These are phyloP conservation scores for Dendropsophus ebraccatus DNA, from an alignment of 2,113 vertebrate genomes.

Conservation along the genomic window DNA sequence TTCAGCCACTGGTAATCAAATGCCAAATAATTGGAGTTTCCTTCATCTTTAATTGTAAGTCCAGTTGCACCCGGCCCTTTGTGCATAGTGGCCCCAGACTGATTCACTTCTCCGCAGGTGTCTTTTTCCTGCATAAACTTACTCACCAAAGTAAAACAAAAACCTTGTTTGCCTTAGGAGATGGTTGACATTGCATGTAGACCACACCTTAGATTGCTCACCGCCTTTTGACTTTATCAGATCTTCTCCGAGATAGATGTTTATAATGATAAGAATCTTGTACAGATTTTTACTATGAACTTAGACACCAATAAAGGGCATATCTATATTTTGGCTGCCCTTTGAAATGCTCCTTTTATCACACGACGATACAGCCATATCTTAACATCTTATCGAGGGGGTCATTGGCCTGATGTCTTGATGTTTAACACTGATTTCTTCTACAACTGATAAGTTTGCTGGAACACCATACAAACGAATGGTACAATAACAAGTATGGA, in stretches of 20 bases:
- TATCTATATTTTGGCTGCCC: slow-evolving; percentile 11
- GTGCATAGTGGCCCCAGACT: too few relatives aligned
- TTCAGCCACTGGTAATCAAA: too few relatives aligned
- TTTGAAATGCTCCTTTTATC: slow-evolving; percentile 13
- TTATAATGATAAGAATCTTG: slow-evolving; percentile 35
- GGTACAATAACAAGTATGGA: neutral
- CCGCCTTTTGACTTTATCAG: neutral
- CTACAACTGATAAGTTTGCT: neutral
- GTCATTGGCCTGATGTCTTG: slow-evolving; percentile 9
- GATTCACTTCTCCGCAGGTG: neutral
- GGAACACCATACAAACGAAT: neutral
- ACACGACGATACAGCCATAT: neutral
- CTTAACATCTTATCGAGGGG: slow-evolving; percentile 28
- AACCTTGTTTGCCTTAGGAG: neutral
- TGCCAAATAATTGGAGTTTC: too few relatives aligned
- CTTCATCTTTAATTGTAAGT: too few relatives aligned
- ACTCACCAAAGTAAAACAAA: neutral
- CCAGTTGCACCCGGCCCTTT: too few relatives aligned
- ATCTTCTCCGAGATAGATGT: slow-evolving; percentile 16
- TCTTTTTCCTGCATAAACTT: neutral
- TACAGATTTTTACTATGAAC: slow-evolving; percentile 2
- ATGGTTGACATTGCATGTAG: neutral
- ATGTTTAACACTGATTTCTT: slow-evolving; percentile 1
- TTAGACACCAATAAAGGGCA: slow-evolving; percentile 22
- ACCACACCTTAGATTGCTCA: neutral